These are phyloP conservation scores for Parnassius smintheus DNA, from an alignment of 2,888 invertebrate species.

Conservation along the genomic window DNA sequence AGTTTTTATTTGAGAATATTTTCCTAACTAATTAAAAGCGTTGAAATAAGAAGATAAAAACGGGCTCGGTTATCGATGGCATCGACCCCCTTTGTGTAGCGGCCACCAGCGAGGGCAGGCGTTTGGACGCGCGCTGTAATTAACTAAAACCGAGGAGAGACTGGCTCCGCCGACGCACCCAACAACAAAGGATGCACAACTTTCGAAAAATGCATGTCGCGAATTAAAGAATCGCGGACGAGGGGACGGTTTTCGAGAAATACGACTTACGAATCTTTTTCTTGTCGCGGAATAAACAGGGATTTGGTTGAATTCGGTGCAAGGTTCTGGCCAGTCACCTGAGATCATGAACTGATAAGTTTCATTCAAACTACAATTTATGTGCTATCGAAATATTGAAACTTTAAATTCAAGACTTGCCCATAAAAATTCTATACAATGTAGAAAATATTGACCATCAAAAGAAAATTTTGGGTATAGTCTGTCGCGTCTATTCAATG, in stretches of 20 bases:
- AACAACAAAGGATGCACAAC: constrained; percentile 53
- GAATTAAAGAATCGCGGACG: constrained; percentile 13
- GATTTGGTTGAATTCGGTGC: neutral
- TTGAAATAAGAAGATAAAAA: constrained; percentile 78
- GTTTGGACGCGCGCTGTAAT: constrained; percentile 69
- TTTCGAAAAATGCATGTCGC: constrained; percentile 56
- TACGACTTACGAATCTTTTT: constrained; percentile 12
- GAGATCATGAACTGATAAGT: constrained; percentile 1
- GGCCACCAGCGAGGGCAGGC: constrained; percentile 62
- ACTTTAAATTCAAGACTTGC: no score
- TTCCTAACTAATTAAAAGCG: constrained; percentile 81
- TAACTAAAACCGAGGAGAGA: constrained; percentile 61
- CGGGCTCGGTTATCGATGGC: constrained; percentile 76
- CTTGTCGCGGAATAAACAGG: constrained; percentile 1
- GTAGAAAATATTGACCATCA: no score
- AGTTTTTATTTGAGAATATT: constrained; percentile 78
- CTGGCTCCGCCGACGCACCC: constrained; percentile 40
- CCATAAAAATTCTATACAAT: no score
- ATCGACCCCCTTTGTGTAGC: constrained; percentile 77
- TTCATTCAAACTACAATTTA: neutral
- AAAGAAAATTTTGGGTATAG: no score
- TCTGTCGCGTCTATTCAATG: neutral
- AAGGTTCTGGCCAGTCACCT: constrained; percentile 1
- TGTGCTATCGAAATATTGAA: no score
- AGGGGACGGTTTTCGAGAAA: constrained; percentile 4